These are phyloP conservation scores for Emydura subglobosa DNA, from an alignment of 2,113 vertebrate species.

Conservation along the genomic window DNA sequence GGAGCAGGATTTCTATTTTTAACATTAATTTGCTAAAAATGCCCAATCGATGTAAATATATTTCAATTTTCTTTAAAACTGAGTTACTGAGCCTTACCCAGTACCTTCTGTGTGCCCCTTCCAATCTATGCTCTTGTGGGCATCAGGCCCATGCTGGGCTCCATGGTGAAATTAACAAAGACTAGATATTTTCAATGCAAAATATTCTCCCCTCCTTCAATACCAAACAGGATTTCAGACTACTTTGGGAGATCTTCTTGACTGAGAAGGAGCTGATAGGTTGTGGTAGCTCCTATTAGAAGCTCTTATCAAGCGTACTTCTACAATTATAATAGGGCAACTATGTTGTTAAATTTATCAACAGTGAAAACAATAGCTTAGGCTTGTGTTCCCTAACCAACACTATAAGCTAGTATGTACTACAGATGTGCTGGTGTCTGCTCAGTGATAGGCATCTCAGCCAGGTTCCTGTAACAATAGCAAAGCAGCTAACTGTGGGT, in stretches of 20 bases:
- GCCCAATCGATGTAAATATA: rapidly evolving
- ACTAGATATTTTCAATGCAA: neutral
- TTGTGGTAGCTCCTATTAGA: neutral
- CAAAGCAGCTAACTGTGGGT: neutral
- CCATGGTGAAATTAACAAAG: neutral
- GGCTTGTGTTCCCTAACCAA: neutral
- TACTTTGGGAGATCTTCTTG: neutral
- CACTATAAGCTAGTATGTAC: neutral
- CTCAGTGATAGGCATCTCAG: neutral
- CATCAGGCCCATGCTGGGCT: neutral
- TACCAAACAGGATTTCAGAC: neutral
- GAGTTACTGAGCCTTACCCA: neutral
- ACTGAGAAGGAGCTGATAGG: neutral
- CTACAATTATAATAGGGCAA: neutral
- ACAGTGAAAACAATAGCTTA: neutral
- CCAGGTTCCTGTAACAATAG: neutral
- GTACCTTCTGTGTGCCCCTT: neutral
- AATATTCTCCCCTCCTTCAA: neutral
- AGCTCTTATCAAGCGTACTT: neutral
- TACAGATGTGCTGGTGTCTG: neutral
- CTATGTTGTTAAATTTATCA: neutral
- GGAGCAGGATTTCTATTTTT: neutral
- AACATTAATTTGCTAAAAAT: neutral
- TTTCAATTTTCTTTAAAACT: neutral
- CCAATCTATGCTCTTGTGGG: neutral